Conservation (phyloP, 2,888 invertebrate species). For the Drepana falcataria region DNA sequence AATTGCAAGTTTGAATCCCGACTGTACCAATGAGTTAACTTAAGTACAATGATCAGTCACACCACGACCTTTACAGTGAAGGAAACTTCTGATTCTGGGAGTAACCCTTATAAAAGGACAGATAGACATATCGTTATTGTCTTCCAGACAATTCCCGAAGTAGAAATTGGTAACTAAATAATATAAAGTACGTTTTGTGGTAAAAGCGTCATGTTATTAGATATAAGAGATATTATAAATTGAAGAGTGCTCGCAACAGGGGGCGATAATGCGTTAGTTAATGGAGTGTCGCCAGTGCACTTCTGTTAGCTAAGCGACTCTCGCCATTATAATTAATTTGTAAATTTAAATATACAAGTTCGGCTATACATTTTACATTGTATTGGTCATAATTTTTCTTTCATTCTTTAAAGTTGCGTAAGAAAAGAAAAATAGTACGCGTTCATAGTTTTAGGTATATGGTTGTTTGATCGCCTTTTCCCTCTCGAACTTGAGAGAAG, state of each 20-base stretch:
- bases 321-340: slow-evolving; percentile 39
- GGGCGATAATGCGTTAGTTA: slow-evolving; percentile 58
- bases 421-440: too few relatives aligned
- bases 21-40: too few relatives aligned
- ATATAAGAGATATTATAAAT: slow-evolving; percentile 47
- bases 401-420: too few relatives aligned
- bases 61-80: too few relatives aligned
- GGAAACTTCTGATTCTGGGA: too few relatives aligned
- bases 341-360: slow-evolving; percentile 27
- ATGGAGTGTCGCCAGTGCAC: slow-evolving; percentile 54
- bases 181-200: slow-evolving; percentile 28
- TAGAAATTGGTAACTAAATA: slow-evolving; percentile 7
- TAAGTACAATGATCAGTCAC: too few relatives aligned
- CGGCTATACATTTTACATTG: neutral
- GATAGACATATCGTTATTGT: too few relatives aligned
- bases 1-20: too few relatives aligned
- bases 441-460: too few relatives aligned
- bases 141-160: slow-evolving; percentile 6
- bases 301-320: slow-evolving; percentile 39
- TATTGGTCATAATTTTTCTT: neutral
- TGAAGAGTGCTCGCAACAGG: slow-evolving; percentile 42
- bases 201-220: slow-evolving; percentile 33
- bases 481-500: too few relatives aligned
- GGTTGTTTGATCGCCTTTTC: too few relatives aligned
- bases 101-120: too few relatives aligned